phyloP scores from a whole-genome alignment of 2,888 invertebrate genomes.

The Odontocolon sp. region DNA sequence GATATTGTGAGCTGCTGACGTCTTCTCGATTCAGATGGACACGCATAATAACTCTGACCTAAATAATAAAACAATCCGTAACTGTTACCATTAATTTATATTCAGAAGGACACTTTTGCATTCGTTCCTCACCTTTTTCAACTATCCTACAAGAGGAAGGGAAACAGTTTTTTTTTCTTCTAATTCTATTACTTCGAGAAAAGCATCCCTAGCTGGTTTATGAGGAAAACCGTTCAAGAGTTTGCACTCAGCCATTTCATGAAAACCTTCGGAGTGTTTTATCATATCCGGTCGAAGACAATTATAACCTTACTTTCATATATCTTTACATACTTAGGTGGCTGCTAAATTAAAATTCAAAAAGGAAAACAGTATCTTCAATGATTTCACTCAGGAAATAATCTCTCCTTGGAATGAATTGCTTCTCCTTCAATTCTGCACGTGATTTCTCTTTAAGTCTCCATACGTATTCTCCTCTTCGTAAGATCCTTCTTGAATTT shows the following conservation, averaged over 20 bases:
- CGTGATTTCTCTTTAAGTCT: neutral
- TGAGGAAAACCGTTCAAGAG: too few relatives aligned
- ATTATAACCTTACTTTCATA: too few relatives aligned
- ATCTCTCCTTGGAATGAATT: constrained; percentile 30
- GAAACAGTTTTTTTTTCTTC: too few relatives aligned
- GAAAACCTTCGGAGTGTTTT: neutral
- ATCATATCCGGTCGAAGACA: too few relatives aligned
- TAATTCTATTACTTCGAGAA: too few relatives aligned
- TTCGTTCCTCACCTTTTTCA: neutral
- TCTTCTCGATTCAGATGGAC: too few relatives aligned
- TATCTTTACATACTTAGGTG: too few relatives aligned
- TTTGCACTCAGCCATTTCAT: neutral
- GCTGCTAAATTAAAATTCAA: too few relatives aligned
- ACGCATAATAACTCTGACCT: too few relatives aligned
- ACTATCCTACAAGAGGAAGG: neutral
- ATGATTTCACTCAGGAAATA: constrained; percentile 8
- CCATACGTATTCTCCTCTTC: neutral
- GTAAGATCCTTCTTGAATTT: neutral
- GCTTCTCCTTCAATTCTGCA: constrained; percentile 1
- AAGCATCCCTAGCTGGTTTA: too few relatives aligned
- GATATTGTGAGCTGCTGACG: too few relatives aligned
- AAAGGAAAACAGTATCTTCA: too few relatives aligned
- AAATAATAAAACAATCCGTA: neutral
- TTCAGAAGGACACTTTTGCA: neutral
- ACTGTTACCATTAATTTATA: neutral